A percentile compares a stretch with the other conserved stretches of the same genome.
Evolutionary conservation across 2,113 vertebrate species (phyloP).

Genomic region (Hemicordylus capensis): DNA sequence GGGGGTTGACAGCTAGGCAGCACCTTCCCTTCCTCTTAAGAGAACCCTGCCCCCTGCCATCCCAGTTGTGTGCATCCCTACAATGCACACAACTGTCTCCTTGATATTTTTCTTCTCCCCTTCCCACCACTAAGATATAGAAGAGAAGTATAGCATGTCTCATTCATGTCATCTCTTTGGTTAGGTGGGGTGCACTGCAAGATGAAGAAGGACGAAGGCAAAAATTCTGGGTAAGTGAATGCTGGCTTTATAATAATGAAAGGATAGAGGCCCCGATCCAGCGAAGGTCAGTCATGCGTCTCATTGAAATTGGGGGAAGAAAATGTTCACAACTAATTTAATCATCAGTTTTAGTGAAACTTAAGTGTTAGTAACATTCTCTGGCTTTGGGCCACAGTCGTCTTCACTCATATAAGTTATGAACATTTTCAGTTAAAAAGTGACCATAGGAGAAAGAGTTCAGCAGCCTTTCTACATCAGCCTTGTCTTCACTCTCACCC

Average conservation of each 20-base stretch:
- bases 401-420: not conserved
- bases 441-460: no score
- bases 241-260: not conserved
- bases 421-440: no score
- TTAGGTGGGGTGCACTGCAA: slow-evolving; percentile 74
- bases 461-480: no score
- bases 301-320: not conserved
- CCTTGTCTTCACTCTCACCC: no score
- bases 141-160: not conserved
- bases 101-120: not conserved
- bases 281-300: not conserved
- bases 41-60: no score
- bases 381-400: not conserved
- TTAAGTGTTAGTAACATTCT: not conserved
- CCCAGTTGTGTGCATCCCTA: no score
- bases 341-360: not conserved
- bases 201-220: slow-evolving; percentile 65
- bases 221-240: slow-evolving; percentile 79
- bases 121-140: not conserved
- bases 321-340: not conserved
- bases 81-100: no score
- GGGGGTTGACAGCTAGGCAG: no score
- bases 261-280: not conserved
- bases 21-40: no score
- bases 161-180: slow-evolving; percentile 24